Percentiles rank a stretch among this genome's conserved stretches.
phyloP scores from a whole-genome alignment of 2,888 invertebrate species.

The Amblyteles armatorius region DNA sequence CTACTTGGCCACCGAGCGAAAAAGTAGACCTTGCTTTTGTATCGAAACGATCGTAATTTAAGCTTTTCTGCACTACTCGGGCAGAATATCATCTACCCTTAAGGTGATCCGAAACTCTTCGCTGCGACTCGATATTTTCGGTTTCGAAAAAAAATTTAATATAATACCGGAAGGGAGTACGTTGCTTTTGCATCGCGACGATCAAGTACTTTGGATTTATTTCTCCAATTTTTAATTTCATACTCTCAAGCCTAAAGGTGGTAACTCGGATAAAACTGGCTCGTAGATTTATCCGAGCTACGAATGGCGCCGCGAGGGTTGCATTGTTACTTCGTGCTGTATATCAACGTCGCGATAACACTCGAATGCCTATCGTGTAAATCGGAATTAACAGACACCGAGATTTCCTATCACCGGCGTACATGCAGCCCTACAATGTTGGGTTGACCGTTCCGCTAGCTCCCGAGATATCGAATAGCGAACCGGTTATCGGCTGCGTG shows the following conservation, averaged over 20 bases:
- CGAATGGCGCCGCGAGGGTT: not conserved
- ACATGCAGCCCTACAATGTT: constrained; percentile 34
- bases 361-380: constrained; percentile 24
- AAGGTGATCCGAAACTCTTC: not conserved
- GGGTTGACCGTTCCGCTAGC: constrained; percentile 36
- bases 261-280: not conserved
- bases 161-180: not conserved
- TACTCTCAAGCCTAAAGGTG: not conserved
- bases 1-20: not conserved
- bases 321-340: constrained; percentile 29
- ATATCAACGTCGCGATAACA: constrained; percentile 42
- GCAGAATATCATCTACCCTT: not conserved
- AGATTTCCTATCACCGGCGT: constrained; percentile 32
- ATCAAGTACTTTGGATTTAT: not conserved
- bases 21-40: not conserved
- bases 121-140: not conserved
- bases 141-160: not conserved
- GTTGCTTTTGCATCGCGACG: not conserved
- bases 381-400: constrained; percentile 39
- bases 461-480: constrained; percentile 35
- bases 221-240: not conserved
- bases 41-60: not conserved
- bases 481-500: constrained; percentile 62
- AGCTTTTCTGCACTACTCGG: not conserved
- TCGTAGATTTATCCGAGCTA: not conserved